These are phyloP conservation scores for Ovis aries DNA, from an alignment of 2,113 vertebrate genomes.

Conservation along the genomic window DNA sequence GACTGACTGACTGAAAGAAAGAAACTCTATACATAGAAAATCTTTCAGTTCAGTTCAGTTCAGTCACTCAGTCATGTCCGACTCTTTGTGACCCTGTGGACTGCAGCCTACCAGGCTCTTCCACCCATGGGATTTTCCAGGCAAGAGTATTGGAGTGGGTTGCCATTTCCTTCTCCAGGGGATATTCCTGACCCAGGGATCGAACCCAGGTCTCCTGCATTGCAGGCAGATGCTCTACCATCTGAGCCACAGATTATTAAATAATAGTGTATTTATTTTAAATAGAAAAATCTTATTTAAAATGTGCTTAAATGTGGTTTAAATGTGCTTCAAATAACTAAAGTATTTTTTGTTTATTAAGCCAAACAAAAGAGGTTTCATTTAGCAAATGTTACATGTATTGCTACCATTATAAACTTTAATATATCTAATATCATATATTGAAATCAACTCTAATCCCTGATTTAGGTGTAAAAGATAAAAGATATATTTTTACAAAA, in stretches of 20 bases:
- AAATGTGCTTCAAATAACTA: not conserved
- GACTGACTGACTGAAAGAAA: not conserved
- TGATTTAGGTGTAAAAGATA: not conserved
- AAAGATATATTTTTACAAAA: not conserved
- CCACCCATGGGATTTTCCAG: too few species aligned
- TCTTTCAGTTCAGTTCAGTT: not conserved
- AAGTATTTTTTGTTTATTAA: not conserved
- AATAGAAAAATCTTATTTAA: not conserved
- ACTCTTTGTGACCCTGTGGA: too few species aligned
- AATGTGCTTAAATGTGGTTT: not conserved
- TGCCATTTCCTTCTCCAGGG: too few species aligned
- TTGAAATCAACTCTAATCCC: not conserved
- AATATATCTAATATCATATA: not conserved
- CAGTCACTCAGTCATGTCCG: too few species aligned
- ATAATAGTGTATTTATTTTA: not conserved
- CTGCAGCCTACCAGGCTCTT: too few species aligned
- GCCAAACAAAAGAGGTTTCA: not conserved
- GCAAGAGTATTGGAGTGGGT: too few species aligned
- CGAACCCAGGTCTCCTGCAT: too few species aligned
- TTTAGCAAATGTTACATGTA: not conserved
- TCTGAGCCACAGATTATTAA: not conserved
- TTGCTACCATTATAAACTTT: not conserved
- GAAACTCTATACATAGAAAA: not conserved
- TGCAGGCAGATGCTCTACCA: too few species aligned
- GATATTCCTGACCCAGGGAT: too few species aligned